phyloP scores from a whole-genome alignment of 2,888 invertebrate species.

The Icerya purchasi region DNA sequence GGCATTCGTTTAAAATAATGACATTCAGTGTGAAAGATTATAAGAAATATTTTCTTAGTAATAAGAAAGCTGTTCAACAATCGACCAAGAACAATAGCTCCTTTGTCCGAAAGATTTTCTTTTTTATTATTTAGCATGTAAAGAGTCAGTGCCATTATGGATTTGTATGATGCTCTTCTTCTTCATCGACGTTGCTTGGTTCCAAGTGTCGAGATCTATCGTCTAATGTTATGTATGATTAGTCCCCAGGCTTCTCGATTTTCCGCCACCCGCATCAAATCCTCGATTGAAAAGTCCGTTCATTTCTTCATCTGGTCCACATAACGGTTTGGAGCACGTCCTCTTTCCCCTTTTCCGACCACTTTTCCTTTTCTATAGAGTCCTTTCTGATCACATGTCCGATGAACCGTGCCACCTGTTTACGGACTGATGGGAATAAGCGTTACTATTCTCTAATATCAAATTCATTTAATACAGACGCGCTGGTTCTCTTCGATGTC shows the following conservation, averaged over 20 bases:
- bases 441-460: not conserved
- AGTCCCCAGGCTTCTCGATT: too few species aligned
- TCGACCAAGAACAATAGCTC: too few species aligned
- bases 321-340: not conserved
- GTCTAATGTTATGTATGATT: not conserved
- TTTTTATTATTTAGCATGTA: too few species aligned
- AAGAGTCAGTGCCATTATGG: too few species aligned
- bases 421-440: not conserved
- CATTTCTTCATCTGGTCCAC: not conserved
- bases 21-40: too few species aligned
- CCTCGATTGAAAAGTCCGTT: not conserved
- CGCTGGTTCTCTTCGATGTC: not conserved
- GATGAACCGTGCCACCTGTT: not conserved
- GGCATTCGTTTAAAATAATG: too few species aligned
- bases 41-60: too few species aligned
- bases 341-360: not conserved
- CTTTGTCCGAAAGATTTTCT: too few species aligned
- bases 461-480: not conserved
- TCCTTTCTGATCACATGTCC: not conserved
- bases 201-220: not conserved
- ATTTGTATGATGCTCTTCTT: too few species aligned
- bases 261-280: not conserved
- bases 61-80: too few species aligned
- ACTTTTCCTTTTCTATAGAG: not conserved
- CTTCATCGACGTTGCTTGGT: not conserved